Conservation (phyloP, 1,140 invertebrate species). For the Rhopalosiphum padi region DNA sequence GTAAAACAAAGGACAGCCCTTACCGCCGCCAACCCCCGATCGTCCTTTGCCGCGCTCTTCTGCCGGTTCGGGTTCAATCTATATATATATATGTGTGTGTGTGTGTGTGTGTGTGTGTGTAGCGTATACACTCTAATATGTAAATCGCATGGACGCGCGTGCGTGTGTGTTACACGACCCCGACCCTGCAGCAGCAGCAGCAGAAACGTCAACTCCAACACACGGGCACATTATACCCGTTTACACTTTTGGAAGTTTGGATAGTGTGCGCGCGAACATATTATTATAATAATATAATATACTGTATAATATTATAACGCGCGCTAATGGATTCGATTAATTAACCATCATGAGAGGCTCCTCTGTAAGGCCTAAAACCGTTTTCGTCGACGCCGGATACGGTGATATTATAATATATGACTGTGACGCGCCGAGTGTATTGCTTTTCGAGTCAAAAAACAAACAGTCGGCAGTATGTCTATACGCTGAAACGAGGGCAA, state of each 20-base stretch:
- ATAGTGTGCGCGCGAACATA: neutral
- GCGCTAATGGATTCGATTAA: constrained; percentile 45
- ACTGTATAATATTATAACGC: neutral
- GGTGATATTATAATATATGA: too few species aligned
- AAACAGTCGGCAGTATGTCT: neutral
- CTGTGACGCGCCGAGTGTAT: neutral
- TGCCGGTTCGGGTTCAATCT: neutral
- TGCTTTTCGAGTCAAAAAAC: neutral
- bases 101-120: neutral
- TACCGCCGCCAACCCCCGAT: neutral
- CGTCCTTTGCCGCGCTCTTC: neutral
- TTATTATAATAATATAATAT: neutral
- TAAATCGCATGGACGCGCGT: neutral
- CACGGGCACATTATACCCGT: neutral
- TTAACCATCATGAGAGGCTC: neutral
- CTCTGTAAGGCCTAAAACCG: neutral
- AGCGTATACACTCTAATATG: neutral
- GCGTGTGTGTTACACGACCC: neutral
- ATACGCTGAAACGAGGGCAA: neutral
- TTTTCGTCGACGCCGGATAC: neutral
- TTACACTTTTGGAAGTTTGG: neutral
- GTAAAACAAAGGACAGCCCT: constrained; percentile 47
- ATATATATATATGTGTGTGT: neutral
- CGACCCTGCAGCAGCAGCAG: neutral
- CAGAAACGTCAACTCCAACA: neutral